Percentiles rank a stretch among this genome's conserved stretches.
These are phyloP conservation scores for Drosophila mettleri DNA, from an alignment of 2,888 invertebrate genomes.

Conservation along the genomic window DNA sequence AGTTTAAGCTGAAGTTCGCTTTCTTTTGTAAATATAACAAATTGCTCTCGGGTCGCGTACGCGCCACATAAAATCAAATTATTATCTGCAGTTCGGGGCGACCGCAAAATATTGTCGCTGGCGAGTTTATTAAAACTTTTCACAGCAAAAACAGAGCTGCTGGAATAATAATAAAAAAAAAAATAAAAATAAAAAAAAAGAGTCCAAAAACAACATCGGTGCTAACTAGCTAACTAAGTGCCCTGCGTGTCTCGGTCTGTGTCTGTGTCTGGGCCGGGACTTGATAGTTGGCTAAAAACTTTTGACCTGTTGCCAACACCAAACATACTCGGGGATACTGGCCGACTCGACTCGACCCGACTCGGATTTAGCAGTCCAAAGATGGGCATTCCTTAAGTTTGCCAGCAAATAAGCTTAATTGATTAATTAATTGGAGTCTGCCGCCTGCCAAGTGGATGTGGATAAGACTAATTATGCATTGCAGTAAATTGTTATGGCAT, in stretches of 20 bases:
- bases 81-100: slow-evolving; percentile 57
- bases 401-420: slow-evolving; percentile 60
- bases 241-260: slow-evolving; percentile 21
- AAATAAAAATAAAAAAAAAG: background rate
- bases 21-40: slow-evolving; percentile 55
- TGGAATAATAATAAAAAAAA: no score
- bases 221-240: slow-evolving; percentile 49
- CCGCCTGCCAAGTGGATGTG: slow-evolving; percentile 15
- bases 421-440: slow-evolving; percentile 68
- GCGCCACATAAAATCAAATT: slow-evolving; percentile 69
- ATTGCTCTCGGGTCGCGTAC: slow-evolving; percentile 57
- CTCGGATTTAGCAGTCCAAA: background rate
- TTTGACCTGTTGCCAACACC: slow-evolving; percentile 65
- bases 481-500: background rate
- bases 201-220: slow-evolving; percentile 1
- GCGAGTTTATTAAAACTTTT: slow-evolving; percentile 73
- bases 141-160: slow-evolving; percentile 25
- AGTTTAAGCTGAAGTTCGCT: slow-evolving; percentile 18
- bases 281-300: slow-evolving; percentile 60
- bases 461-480: background rate
- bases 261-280: slow-evolving; percentile 29
- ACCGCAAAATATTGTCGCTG: slow-evolving; percentile 67
- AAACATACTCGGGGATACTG: slow-evolving; percentile 17
- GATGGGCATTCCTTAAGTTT: slow-evolving; percentile 44
- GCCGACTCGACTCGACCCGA: background rate